Evolutionary conservation across 2,113 vertebrate species (phyloP), one percentile per base, ranked within the genome.

Genomic region (Neotragus pygmaeus): DNA sequence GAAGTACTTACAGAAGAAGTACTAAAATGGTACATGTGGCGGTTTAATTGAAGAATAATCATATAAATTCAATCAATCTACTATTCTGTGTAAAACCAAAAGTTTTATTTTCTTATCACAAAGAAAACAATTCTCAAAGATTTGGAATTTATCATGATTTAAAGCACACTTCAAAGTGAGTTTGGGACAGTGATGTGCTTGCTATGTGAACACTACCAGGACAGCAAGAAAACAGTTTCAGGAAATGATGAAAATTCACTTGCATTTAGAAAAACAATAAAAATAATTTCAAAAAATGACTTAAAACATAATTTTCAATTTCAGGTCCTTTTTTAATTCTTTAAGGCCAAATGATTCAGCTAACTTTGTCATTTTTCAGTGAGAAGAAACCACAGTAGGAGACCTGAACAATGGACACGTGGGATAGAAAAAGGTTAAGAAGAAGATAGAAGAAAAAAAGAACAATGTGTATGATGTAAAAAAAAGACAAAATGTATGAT

Each of bases 1-100:
- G 57, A 98, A 98, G 53, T 92, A 97, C 77, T 98, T 95, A 70
- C 0, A 93, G 57, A 97, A 97, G 78, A 96, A 96, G 70, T 95
- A 94, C 94, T 96, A 94, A 95, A 98, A 93, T 92, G 66, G 49
- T 97, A 91, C 28, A 51, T 62, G 66, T 96, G 75, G 82, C 1
- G 15, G 17, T 92, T 96, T 75, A 97, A 98, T 70, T 7, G 2
- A 97, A 12, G 14, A 30, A 98, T 89, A 97, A 96, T 66, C 14
- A 70, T 94, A 97, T 88, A 6, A 23, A n/a, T 47, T 96, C 80
- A 84, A 91, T 96, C 80, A 84, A 91, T 39, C 55, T 93, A 78
- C 53, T 75, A 45, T 83, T 90, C 53, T 58, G 1, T 89, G 10
- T 16, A 94, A 62, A 95, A 94, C n/a, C 16, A 82, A 75, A 85